A percentile compares a stretch with the other conserved stretches of the same genome.
Evolutionary conservation across 2,797 vertebrate species (phyloP).

Genomic region (Argyrosomus regius): DNA sequence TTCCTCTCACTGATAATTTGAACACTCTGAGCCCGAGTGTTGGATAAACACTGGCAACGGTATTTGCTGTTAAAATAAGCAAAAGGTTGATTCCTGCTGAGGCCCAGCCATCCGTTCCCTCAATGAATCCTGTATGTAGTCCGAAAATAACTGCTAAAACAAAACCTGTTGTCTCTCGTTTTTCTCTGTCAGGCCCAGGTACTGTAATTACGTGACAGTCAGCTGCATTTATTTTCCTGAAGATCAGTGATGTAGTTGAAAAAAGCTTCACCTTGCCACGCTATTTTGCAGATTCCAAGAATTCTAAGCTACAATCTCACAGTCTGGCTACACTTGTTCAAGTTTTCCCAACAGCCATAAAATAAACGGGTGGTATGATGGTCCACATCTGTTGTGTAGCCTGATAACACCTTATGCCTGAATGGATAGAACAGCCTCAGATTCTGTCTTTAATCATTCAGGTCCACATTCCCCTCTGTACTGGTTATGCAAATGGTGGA

Average conservation of each 20-base stretch:
- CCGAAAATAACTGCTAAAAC: conserved; percentile 63
- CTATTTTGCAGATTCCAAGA: background rate
- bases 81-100: conserved; percentile 69
- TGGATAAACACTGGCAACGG: conserved; percentile 74
- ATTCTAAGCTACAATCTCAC: background rate
- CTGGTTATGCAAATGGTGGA: conserved; percentile 74
- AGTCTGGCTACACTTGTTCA: conserved; percentile 38
- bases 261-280: conserved; percentile 10
- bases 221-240: conserved; percentile 36
- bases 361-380: conserved; percentile 37
- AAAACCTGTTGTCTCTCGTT: conserved; percentile 67
- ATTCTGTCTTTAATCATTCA: conserved; percentile 69
- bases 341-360: conserved; percentile 55
- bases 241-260: conserved; percentile 29
- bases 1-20: conserved; percentile 75
- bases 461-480: conserved; percentile 55
- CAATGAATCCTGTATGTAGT: conserved; percentile 47
- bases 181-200: conserved; percentile 41
- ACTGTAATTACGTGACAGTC: conserved; percentile 36
- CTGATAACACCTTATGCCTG: conserved; percentile 52
- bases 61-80: conserved; percentile 76
- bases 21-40: conserved; percentile 67
- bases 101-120: conserved; percentile 60
- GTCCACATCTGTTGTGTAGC: conserved; percentile 60
- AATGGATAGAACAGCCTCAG: conserved; percentile 34